A percentile compares a stretch with the other conserved stretches of the same genome.
Conservation (phyloP, 2,113 vertebrate genomes). For the Lepidiolamprologus cunningtoni region DNA sequence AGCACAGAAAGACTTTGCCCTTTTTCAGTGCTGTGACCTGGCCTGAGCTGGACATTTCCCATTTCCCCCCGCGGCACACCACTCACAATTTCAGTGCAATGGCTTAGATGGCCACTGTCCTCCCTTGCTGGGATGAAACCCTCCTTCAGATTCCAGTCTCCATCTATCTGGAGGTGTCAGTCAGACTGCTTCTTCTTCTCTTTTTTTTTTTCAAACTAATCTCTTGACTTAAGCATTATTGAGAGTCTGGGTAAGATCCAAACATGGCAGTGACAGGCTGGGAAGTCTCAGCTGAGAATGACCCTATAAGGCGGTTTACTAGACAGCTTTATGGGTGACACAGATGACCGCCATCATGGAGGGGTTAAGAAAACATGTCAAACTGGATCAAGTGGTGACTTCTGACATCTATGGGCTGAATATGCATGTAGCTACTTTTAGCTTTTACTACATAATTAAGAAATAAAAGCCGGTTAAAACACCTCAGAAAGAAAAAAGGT, state of each 20-base stretch:
- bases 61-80: not conserved
- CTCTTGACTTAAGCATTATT: not conserved
- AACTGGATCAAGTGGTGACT: not conserved
- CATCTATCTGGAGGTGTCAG: not conserved
- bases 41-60: not conserved
- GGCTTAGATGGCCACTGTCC: not conserved
- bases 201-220: not conserved
- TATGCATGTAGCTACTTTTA: not conserved
- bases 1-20: conserved; percentile 28
- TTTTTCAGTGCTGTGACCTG: conserved; percentile 23
- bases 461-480: not conserved
- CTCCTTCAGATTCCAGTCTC: not conserved
- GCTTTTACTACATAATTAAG: not conserved
- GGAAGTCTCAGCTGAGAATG: conserved; percentile 16
- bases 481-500: not conserved
- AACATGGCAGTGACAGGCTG: conserved; percentile 41
- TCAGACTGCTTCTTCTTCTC: not conserved
- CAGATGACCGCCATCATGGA: conserved; percentile 23
- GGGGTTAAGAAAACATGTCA: conserved; percentile 26
- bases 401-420: not conserved
- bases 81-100: not conserved
- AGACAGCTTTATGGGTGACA: conserved; percentile 37
- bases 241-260: conserved; percentile 30
- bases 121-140: not conserved
- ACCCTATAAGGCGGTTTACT: conserved; percentile 52